These are phyloP conservation scores for Pantherophis alleghaniensis DNA, from an alignment of 2,797 vertebrate species.

Conservation along the genomic window DNA sequence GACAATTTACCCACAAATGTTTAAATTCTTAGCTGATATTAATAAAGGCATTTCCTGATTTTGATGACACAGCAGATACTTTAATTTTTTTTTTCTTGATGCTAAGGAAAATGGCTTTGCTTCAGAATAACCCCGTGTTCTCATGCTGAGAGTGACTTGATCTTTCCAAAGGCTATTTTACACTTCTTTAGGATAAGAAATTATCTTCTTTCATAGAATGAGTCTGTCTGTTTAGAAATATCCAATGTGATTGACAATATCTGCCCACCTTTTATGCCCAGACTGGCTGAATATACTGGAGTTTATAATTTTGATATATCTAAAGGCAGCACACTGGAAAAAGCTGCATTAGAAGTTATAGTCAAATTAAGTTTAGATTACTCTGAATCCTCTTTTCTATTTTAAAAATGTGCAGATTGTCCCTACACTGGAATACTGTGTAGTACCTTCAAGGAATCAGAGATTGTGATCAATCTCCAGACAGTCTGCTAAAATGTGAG, in stretches of 20 bases:
- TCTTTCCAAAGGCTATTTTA: not conserved
- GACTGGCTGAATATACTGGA: not conserved
- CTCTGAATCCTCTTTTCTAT: not conserved
- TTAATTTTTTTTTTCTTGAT: not conserved
- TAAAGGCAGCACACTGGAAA: not conserved
- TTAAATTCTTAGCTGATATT: not conserved
- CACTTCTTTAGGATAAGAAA: not conserved
- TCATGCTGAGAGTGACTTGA: not conserved
- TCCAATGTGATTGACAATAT: not conserved
- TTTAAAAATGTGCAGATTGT: not conserved
- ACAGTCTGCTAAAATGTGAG: not conserved
- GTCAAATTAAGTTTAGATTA: not conserved
- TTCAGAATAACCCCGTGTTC: not conserved
- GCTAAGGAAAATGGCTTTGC: not conserved
- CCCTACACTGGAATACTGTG: not conserved
- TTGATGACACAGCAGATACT: not conserved
- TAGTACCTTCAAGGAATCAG: not conserved
- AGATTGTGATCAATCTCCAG: not conserved
- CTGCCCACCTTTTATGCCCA: not conserved
- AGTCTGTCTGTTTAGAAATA: not conserved
- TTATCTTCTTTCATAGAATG: not conserved
- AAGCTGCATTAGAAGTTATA: not conserved
- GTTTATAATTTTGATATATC: not conserved
- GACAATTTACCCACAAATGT: not conserved
- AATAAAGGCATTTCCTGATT: not conserved